Conservation (phyloP, 2,888 invertebrate genomes). For the Nysson spinosus region DNA sequence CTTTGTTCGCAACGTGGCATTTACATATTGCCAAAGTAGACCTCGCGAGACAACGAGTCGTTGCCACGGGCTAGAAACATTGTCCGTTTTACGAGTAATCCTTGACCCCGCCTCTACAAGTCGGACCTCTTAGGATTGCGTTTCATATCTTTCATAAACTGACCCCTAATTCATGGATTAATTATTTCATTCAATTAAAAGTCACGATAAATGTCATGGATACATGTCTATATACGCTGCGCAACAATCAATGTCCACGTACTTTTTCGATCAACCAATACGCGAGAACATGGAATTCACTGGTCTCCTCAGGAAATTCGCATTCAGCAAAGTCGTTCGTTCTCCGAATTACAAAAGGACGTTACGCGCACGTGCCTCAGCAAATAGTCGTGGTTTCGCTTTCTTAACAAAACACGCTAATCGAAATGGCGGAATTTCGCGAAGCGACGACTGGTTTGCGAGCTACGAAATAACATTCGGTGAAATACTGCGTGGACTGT, state of each 20-base stretch:
- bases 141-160: too few relatives aligned
- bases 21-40: conserved; percentile 28
- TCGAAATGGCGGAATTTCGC: too few relatives aligned
- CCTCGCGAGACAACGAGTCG: conserved; percentile 18
- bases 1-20: conserved; percentile 46
- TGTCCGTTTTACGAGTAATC: conserved; percentile 32
- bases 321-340: conserved; percentile 7
- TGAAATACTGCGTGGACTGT: too few relatives aligned
- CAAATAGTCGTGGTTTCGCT: conserved; percentile 47
- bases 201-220: too few relatives aligned
- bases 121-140: too few relatives aligned
- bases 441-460: too few relatives aligned
- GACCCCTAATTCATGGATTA: too few relatives aligned
- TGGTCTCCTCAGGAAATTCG: conserved; percentile 10
- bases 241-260: too few relatives aligned
- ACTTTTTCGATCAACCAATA: neutral
- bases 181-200: too few relatives aligned
- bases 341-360: conserved; percentile 45
- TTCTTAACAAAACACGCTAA: conserved; percentile 28
- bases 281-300: neutral
- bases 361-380: conserved; percentile 47
- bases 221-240: too few relatives aligned
- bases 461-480: too few relatives aligned
- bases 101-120: conserved; percentile 36
- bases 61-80: conserved; percentile 37